phyloP scores from a whole-genome alignment of 2,797 vertebrate species.

The Oophaga sylvatica region DNA sequence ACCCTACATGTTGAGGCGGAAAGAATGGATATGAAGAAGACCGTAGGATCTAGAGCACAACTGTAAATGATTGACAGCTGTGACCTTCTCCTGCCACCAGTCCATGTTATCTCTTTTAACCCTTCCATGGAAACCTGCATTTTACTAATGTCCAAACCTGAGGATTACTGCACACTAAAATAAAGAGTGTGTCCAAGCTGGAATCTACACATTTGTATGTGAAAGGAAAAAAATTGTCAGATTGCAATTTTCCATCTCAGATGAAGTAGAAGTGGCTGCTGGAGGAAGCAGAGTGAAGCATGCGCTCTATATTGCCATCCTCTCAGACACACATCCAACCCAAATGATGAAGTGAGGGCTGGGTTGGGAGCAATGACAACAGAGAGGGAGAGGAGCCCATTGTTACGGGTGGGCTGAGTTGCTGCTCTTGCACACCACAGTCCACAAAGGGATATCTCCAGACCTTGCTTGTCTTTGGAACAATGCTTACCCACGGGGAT shows the following conservation, averaged over 20 bases:
- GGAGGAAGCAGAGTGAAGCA: constrained; percentile 18
- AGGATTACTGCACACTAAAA: not conserved
- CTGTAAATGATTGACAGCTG: constrained; percentile 3
- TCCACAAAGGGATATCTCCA: not conserved
- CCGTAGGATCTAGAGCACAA: not conserved
- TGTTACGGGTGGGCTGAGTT: constrained; percentile 40
- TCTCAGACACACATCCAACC: constrained; percentile 22
- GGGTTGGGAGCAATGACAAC: constrained; percentile 38
- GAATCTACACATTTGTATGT: not conserved
- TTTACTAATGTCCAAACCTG: not conserved
- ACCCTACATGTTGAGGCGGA: not conserved
- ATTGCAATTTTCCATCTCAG: constrained; percentile 12
- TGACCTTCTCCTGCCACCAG: not conserved
- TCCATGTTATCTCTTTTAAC: not conserved
- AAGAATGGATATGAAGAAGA: not conserved
- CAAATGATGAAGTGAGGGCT: constrained; percentile 50
- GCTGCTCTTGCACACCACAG: not conserved
- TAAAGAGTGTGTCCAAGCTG: not conserved
- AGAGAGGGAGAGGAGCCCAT: constrained; percentile 22
- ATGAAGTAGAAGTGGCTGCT: not conserved
- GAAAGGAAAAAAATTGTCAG: constrained; percentile 21
- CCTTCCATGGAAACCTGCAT: not conserved
- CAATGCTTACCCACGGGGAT: constrained; percentile 3
- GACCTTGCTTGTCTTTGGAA: not conserved
- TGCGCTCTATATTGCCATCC: constrained; percentile 26